These are phyloP conservation scores for Petroica traversi DNA, from an alignment of 2,113 vertebrate genomes.

Conservation along the genomic window DNA sequence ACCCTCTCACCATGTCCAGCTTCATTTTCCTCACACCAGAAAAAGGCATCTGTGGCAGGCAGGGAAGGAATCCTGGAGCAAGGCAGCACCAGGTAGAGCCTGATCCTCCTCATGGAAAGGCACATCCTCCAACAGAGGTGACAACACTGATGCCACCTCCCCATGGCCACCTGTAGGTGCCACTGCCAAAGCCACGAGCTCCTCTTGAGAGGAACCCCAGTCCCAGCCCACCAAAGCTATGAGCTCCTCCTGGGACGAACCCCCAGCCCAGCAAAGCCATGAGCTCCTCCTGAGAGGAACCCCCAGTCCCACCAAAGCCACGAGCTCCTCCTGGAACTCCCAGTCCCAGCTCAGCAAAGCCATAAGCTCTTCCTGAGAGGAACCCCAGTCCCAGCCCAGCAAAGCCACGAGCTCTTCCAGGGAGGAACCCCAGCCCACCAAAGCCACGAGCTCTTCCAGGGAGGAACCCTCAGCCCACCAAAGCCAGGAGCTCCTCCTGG, in stretches of 20 bases:
- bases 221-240: neutral
- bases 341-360: neutral
- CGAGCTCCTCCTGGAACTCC: neutral
- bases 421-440: too few species aligned
- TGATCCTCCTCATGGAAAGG: rapidly evolving
- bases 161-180: rapidly evolving
- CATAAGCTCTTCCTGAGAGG: neutral
- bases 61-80: neutral
- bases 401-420: rapidly evolving
- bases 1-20: too few species aligned
- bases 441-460: rapidly evolving
- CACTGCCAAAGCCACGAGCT: neutral
- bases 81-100: neutral
- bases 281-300: neutral
- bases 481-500: rapidly evolving
- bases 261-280: neutral
- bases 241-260: neutral
- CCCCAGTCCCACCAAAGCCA: neutral
- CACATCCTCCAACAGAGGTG: rapidly evolving
- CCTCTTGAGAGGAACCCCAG: neutral
- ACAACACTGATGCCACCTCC: neutral
- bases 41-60: too few species aligned
- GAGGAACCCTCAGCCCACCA: too few species aligned
- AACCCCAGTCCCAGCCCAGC: neutral
- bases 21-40: too few species aligned